These are phyloP conservation scores for Sitodiplosis mosellana DNA, from an alignment of 1,140 invertebrate species.

Conservation along the genomic window DNA sequence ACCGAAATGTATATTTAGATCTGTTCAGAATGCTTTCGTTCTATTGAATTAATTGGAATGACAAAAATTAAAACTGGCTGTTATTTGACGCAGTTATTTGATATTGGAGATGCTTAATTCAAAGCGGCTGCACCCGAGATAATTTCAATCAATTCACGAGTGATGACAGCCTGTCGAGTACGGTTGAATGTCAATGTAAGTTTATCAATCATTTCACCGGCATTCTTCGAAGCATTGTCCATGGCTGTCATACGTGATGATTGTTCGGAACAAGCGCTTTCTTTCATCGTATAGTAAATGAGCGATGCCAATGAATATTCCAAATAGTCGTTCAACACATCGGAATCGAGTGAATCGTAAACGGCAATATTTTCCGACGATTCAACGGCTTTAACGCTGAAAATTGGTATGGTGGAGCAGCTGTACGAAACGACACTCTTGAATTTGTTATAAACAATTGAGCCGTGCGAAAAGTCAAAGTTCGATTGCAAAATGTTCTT, in stretches of 20 bases:
- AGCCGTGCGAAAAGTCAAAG: constrained; percentile 73
- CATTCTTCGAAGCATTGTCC: constrained; percentile 98
- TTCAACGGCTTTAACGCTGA: constrained; percentile 46
- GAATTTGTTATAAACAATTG: constrained; percentile 81
- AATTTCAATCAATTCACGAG: constrained; percentile 98
- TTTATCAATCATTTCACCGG: constrained; percentile 98
- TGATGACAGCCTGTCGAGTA: constrained; percentile 97
- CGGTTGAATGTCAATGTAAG: constrained; percentile 94
- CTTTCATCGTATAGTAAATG: constrained; percentile 92
- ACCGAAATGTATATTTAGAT: no score
- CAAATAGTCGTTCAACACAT: constrained; percentile 80
- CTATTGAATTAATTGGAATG: no score
- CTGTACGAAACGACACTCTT: constrained; percentile 86
- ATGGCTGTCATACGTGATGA: constrained; percentile 97
- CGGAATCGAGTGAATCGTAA: constrained; percentile 80
- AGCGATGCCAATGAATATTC: constrained; percentile 89
- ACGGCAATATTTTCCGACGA: constrained; percentile 57
- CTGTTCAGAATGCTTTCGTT: no score
- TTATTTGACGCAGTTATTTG: no score
- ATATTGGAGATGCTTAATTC: constrained; percentile 28
- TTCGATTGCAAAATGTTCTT: constrained; percentile 61
- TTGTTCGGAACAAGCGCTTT: constrained; percentile 92
- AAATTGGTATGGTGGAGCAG: constrained; percentile 66
- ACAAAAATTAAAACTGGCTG: no score
- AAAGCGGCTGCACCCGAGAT: constrained; percentile 97